Base-by-base conservation (phyloP, 2,797 vertebrate genomes). In the Poeciliopsis presidionis region DNA sequence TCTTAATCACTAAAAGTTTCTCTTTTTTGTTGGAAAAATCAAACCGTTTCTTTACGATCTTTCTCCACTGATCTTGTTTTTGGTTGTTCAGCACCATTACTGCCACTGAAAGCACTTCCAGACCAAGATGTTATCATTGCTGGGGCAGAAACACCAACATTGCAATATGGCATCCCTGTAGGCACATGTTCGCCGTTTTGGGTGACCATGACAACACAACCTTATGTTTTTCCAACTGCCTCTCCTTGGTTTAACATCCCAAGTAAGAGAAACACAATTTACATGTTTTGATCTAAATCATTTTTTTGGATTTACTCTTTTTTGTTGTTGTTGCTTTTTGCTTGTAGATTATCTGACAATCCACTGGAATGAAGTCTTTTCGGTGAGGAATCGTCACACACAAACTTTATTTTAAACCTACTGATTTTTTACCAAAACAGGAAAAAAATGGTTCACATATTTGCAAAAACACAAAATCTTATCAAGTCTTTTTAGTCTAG, bases 221-320 rank as follows among this genome's bases (percentile, higher is more conserved):
- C 93, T 12, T 90, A 80, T 20, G 0, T 91, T 25, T 94, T 87
- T 59, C 78, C 88, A 0, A 94, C 90, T 0, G 0, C 2, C 0
- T 74, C 39, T 39, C 85, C 82, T 7, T 91, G 87, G 86, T 94
- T 91, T 81, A 46, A 69, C 65, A 84, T 89, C 75, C 93, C 92
- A 73, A 75, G 93, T 93, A 36, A 77, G 45, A 77, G 8, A 33
- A 22, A 7, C 1, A 47, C 11, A 25, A 1, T n/a, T 12, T 22
- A 41, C 20, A 41, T 41, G 20, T 22, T 67, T 6, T 3, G 22
- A 22, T n/a, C 22, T 13, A n/a, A 11, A 43, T 25, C 25, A 67
- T 25, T 67, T 25, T 13, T 22, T 67, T 43, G 20, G 18, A 20
- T 7, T 79, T 41, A 82, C 30, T 4, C 0, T 55, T 1, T 79